Evolutionary conservation across 2,113 vertebrate genomes (phyloP).

Genomic region (Bufo gargarizans): DNA sequence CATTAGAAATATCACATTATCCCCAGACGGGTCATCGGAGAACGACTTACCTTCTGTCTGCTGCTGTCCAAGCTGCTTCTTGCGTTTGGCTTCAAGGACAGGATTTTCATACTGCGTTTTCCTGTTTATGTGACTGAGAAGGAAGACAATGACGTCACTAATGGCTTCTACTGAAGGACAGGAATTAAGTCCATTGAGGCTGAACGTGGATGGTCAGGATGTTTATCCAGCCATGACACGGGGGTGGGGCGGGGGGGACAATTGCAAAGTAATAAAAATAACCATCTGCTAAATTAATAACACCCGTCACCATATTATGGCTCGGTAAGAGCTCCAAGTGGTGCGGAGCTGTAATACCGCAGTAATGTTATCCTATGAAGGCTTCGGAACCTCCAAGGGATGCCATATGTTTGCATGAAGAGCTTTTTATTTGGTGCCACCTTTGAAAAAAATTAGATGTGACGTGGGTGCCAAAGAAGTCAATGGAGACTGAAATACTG

Average conservation of each 20-base stretch:
- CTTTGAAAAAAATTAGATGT: too few species aligned
- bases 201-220: not conserved
- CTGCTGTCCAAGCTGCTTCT: conserved; percentile 91
- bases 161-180: conserved; percentile 22
- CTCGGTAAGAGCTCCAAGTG: not conserved
- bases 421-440: too few species aligned
- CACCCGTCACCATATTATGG: not conserved
- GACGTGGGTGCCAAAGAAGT: not conserved
- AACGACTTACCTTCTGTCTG: conserved; percentile 86
- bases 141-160: conserved; percentile 51
- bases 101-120: conserved; percentile 99
- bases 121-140: conserved; percentile 94
- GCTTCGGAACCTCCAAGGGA: not conserved
- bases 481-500: not conserved
- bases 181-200: not conserved
- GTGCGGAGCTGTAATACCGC: not conserved
- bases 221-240: not conserved
- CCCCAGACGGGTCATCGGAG: not conserved
- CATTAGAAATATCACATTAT: not conserved
- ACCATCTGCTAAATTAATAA: not conserved
- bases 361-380: not conserved
- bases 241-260: not conserved
- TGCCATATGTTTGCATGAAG: not conserved
- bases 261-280: not conserved
- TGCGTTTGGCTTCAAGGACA: conserved; percentile 93